These are phyloP conservation scores for Caenorhabditis macrosperma DNA, from an alignment of 2,888 invertebrate species.

Conservation along the genomic window DNA sequence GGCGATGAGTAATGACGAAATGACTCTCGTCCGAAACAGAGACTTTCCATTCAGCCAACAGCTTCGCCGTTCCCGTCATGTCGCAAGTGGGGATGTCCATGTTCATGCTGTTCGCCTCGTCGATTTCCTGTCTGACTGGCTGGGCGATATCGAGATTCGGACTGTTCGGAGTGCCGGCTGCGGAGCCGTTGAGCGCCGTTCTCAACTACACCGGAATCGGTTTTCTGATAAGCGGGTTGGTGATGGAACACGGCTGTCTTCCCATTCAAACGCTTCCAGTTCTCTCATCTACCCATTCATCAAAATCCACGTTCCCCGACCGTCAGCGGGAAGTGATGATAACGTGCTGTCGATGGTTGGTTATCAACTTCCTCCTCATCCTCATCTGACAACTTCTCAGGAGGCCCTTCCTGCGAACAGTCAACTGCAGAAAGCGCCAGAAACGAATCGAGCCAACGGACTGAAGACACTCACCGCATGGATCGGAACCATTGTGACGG, in stretches of 20 bases:
- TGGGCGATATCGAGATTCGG: constrained; percentile 48
- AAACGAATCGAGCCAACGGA: too few relatives aligned
- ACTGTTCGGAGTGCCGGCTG: constrained; percentile 29
- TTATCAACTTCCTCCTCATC: too few relatives aligned
- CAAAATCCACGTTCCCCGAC: constrained; percentile 32
- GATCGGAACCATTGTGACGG: constrained; percentile 36
- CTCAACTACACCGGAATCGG: constrained; percentile 29
- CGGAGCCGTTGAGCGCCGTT: constrained; percentile 15
- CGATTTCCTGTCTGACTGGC: constrained; percentile 35
- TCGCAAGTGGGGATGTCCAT: constrained; percentile 37
- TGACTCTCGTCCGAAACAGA: neutral
- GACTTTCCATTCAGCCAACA: constrained; percentile 18
- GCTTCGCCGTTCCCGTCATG: constrained; percentile 37
- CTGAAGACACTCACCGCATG: constrained; percentile 24
- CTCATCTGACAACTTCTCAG: too few relatives aligned
- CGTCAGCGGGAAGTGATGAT: constrained; percentile 3
- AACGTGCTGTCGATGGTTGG: constrained; percentile 22
- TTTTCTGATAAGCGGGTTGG: neutral
- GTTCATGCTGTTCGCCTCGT: constrained; percentile 39
- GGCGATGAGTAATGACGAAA: constrained; percentile 19
- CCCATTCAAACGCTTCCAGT: neutral
- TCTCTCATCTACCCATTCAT: constrained; percentile 35
- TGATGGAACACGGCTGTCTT: too few relatives aligned
- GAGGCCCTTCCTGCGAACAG: too few relatives aligned
- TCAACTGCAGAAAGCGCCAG: too few relatives aligned